These are phyloP conservation scores for Triplophysa bombifrons DNA, from an alignment of 2,797 vertebrate species.

Conservation along the genomic window DNA sequence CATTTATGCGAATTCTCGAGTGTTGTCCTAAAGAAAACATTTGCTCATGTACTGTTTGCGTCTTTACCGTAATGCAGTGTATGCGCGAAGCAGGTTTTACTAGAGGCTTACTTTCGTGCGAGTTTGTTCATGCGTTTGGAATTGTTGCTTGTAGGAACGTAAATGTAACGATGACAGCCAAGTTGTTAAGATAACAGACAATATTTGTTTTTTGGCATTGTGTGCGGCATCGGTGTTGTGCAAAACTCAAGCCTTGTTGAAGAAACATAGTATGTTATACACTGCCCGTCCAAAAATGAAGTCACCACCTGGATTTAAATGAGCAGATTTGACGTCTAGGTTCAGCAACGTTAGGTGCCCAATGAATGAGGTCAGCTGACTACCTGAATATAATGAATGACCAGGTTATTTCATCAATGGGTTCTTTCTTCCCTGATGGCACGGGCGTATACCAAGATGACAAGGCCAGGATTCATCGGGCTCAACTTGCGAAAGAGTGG, in stretches of 20 bases:
- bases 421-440: no score
- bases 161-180: slow-evolving; percentile 6
- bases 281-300: no score
- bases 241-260: not conserved
- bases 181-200: not conserved
- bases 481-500: no score
- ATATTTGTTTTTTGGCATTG: not conserved
- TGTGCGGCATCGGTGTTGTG: not conserved
- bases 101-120: not conserved
- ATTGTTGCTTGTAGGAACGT: not conserved
- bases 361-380: no score
- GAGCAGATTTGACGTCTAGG: no score
- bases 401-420: no score
- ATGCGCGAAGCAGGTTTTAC: slow-evolving; percentile 10
- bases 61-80: not conserved
- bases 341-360: no score
- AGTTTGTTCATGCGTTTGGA: slow-evolving; percentile 1
- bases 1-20: slow-evolving; percentile 17
- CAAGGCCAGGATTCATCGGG: no score
- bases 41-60: slow-evolving; percentile 16
- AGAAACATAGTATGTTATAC: not conserved
- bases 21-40: slow-evolving; percentile 30
- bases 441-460: no score
- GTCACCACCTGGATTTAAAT: no score
- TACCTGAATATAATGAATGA: no score